phyloP scores from a whole-genome alignment of 2,888 invertebrate species.

The Nymphalis polychloros region DNA sequence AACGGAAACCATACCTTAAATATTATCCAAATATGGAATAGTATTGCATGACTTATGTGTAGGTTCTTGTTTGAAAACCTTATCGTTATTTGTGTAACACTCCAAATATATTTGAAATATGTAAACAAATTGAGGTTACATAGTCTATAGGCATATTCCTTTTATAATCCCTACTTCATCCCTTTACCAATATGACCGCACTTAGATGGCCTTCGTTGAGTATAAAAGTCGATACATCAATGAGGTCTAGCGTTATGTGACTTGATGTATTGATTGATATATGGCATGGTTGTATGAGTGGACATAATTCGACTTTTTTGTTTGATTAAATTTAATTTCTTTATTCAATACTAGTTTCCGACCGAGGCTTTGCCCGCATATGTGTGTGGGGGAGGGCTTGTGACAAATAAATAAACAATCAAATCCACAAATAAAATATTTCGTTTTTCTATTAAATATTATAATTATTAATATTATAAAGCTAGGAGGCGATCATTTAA shows the following conservation, averaged over 20 bases:
- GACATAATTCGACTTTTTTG: no score
- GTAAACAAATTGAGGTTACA: background rate
- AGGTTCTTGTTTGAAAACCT: slow-evolving; percentile 26
- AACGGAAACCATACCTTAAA: background rate
- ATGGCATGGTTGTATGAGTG: no score
- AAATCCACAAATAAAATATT: no score
- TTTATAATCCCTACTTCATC: background rate
- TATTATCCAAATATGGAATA: background rate
- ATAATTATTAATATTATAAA: no score
- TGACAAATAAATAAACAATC: no score
- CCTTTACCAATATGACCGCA: slow-evolving; percentile 1
- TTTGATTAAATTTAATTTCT: no score
- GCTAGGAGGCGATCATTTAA: no score
- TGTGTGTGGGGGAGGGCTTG: no score
- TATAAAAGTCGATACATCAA: background rate
- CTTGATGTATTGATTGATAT: no score
- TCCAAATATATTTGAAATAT: background rate
- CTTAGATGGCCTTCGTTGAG: background rate
- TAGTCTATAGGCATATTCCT: background rate
- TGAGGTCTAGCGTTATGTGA: background rate
- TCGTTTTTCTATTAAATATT: no score
- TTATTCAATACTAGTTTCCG: no score
- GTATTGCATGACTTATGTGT: background rate
- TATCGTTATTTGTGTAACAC: slow-evolving; percentile 5
- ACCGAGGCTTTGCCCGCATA: no score